Evolutionary conservation across 1,140 invertebrate species (phyloP), one percentile per base, ranked within the genome.

Genomic region (Lordiphosa mommai): DNA sequence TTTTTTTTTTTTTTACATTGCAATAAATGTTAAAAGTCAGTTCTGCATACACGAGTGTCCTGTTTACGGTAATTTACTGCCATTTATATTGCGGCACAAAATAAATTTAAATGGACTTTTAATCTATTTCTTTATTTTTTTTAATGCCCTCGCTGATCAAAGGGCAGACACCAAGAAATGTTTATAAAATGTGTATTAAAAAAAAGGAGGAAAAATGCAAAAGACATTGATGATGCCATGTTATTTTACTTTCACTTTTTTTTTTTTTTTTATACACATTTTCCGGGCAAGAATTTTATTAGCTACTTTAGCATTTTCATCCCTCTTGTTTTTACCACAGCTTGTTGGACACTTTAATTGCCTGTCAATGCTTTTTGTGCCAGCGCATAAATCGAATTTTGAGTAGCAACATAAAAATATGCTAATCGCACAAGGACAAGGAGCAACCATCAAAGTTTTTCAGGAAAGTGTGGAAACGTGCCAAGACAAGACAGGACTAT

Each of bases 21-120:
- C 53, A 61, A 82, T 80, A 76, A 74, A 80, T 82, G 59, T 67
- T 57, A 50, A 59, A 74, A 76, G 66, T 50, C 57, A 52, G 23
- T 27, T 27, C 6, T 27, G 23, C 23, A 27, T 55, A 49, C 65
- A 53, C 44, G 55, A 65, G 32, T 33, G 57, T 56, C 60, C 65
- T 37, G 40, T 73, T 59, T 43, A 61, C 61, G 58, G 52, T 34
- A 69, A 67, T 55, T 76, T 59, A 59, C 58, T 65, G 61, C 37
- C 71, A 66, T 74, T 72, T 61, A 82, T 82, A 63, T 80, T 12
- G 37, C 13, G 34, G 57, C 61, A 66, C 60, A 36, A 46, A 82
- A 71, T 56, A 57, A 71, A 71, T 71, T 82, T 82, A 82, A 60
- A 80, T 82, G 77, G 76, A 67, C 77, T 76, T 80, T 80, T 76